A percentile compares a stretch with the other conserved stretches of the same genome.
These are phyloP conservation scores for Drosophila basisetae DNA, from an alignment of 2,888 invertebrate species.

Conservation along the genomic window DNA sequence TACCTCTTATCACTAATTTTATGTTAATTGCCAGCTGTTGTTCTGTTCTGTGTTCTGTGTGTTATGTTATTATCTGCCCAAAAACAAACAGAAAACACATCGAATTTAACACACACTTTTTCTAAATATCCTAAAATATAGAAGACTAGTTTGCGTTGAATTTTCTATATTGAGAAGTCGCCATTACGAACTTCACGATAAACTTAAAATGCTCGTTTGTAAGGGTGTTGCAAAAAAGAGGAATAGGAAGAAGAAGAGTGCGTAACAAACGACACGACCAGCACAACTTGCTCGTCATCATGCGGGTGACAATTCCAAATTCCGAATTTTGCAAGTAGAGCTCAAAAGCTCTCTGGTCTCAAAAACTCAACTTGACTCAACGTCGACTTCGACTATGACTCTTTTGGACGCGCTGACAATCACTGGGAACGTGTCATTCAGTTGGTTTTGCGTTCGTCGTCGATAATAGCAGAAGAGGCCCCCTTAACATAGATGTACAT, in stretches of 20 bases:
- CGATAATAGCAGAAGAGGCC: constrained; percentile 26
- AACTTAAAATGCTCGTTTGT: background rate
- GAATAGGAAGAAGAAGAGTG: constrained; percentile 4
- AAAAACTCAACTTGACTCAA: constrained; percentile 20
- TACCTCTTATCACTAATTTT: constrained; percentile 80
- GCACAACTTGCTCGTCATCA: constrained; percentile 49
- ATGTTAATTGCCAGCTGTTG: constrained; percentile 81
- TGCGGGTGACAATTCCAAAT: constrained; percentile 68
- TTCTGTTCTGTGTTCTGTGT: constrained; percentile 36
- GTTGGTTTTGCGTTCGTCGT: constrained; percentile 31
- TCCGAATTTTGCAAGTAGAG: constrained; percentile 44
- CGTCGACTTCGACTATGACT: constrained; percentile 10
- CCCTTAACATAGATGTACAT: background rate
- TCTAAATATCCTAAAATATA: background rate
- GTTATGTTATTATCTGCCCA: constrained; percentile 38
- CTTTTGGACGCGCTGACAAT: constrained; percentile 41
- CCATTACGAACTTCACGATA: background rate
- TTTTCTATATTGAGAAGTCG: background rate
- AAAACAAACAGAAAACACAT: constrained; percentile 20
- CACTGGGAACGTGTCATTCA: constrained; percentile 63
- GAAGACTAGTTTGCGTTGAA: background rate
- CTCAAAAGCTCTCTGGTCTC: constrained; percentile 22
- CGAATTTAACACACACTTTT: constrained; percentile 4
- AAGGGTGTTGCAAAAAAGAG: background rate
- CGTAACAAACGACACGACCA: constrained; percentile 56